Conservation (phyloP, 53 echinoderm and acorn worm species). For the Holothuria scabra region DNA sequence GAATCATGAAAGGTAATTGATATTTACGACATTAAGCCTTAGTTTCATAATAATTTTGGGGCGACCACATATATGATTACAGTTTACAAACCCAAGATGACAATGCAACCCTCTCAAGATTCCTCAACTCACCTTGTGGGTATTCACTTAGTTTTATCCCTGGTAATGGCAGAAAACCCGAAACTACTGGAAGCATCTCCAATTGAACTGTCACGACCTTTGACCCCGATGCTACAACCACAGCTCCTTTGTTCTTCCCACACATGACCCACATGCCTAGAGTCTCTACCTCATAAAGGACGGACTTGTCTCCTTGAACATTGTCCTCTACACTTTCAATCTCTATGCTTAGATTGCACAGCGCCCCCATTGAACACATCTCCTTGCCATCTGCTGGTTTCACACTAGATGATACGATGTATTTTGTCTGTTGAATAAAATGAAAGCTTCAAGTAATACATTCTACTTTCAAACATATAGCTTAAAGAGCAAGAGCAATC, state of each 20-base stretch:
- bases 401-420: conserved; percentile 72
- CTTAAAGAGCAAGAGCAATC: too few relatives aligned
- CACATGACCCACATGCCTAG: conserved; percentile 93
- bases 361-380: conserved; percentile 80
- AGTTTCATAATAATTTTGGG: too few relatives aligned
- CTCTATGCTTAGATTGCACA: conserved; percentile 79
- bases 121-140: conserved; percentile 6
- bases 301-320: conserved; percentile 19
- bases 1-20: too few relatives aligned
- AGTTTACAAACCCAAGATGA: too few relatives aligned
- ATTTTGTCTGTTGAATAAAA: conserved; percentile 73
- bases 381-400: conserved; percentile 77
- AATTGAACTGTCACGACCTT: conserved; percentile 73
- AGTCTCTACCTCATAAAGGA: conserved; percentile 90
- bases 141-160: conserved; percentile 86
- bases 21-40: too few relatives aligned
- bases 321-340: conserved; percentile 58
- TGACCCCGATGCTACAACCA: conserved; percentile 55
- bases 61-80: too few relatives aligned
- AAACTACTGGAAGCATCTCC: conserved; percentile 85
- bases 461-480: too few relatives aligned
- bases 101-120: too few relatives aligned
- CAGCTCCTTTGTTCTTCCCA: conserved; percentile 88
- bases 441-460: background rate
- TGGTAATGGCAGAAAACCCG: conserved; percentile 88